phyloP scores from a whole-genome alignment of 1,140 invertebrate species.

The Lordiphosa mommai region DNA sequence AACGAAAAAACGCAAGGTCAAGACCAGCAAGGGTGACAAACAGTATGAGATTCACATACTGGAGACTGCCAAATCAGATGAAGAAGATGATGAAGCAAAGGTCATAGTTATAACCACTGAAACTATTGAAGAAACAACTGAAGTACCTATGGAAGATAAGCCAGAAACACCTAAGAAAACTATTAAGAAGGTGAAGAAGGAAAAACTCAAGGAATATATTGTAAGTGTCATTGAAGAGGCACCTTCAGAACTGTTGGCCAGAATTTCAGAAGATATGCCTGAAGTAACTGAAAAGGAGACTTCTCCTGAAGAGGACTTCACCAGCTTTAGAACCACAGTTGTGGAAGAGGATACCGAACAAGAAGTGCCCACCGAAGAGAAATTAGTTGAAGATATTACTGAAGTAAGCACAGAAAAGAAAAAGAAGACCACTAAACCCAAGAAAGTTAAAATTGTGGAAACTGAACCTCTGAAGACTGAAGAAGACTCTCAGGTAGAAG shows the following conservation, averaged over 20 bases:
- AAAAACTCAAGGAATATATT: conserved; percentile 64
- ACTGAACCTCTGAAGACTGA: conserved; percentile 1
- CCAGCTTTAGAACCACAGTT: conserved; percentile 49
- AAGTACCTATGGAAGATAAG: conserved; percentile 22
- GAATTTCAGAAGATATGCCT: conserved; percentile 40
- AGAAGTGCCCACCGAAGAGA: conserved; percentile 11
- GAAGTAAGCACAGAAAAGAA: conserved; percentile 51
- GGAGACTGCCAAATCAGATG: conserved; percentile 46
- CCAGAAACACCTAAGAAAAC: conserved; percentile 57
- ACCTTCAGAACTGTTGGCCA: conserved; percentile 44
- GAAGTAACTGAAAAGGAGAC: not conserved
- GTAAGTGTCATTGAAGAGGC: conserved; percentile 56
- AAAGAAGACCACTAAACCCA: conserved; percentile 70
- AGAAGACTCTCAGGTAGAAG: conserved; percentile 2
- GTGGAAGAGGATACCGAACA: conserved; percentile 32
- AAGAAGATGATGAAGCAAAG: conserved; percentile 46
- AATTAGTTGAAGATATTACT: conserved; percentile 1
- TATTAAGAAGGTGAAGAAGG: conserved; percentile 59
- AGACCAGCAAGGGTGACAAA: conserved; percentile 72
- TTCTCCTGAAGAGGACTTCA: conserved; percentile 16
- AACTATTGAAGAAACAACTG: conserved; percentile 34
- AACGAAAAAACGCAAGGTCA: conserved; percentile 79
- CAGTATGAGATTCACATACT: conserved; percentile 80
- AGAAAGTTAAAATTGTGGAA: conserved; percentile 48
- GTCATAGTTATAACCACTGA: conserved; percentile 74